Conservation (phyloP, 2,797 vertebrate genomes). For the Phataginus tricuspis region DNA sequence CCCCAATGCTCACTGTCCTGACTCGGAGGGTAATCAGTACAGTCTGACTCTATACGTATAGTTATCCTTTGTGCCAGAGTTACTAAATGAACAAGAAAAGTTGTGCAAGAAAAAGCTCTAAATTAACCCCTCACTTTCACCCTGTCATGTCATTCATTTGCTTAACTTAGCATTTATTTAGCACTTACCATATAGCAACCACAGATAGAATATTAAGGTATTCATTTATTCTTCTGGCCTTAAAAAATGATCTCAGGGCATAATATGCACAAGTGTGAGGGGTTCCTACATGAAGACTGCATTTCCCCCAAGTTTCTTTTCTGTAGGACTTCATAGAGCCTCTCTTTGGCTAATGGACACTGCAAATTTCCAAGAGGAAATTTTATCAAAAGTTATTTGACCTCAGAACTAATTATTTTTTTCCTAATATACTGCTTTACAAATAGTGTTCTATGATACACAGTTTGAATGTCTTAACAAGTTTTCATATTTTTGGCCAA, state of each 20-base stretch:
- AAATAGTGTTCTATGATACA: background rate
- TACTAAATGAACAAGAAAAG: background rate
- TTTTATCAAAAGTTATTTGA: background rate
- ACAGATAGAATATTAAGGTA: background rate
- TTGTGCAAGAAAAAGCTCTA: background rate
- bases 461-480: background rate
- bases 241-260: background rate
- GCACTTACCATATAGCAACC: background rate
- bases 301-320: background rate
- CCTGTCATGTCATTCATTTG: background rate
- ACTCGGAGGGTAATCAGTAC: no score
- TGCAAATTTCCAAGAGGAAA: background rate
- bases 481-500: background rate
- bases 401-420: background rate
- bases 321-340: background rate
- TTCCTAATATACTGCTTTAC: background rate
- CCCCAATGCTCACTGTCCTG: background rate
- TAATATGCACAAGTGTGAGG: background rate
- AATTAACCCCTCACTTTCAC: background rate
- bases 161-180: background rate
- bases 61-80: background rate
- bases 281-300: background rate
- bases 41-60: background rate
- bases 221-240: background rate
- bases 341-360: accelerated